phyloP scores from a whole-genome alignment of 2,113 vertebrate species.

The Pterophyllum scalare region DNA sequence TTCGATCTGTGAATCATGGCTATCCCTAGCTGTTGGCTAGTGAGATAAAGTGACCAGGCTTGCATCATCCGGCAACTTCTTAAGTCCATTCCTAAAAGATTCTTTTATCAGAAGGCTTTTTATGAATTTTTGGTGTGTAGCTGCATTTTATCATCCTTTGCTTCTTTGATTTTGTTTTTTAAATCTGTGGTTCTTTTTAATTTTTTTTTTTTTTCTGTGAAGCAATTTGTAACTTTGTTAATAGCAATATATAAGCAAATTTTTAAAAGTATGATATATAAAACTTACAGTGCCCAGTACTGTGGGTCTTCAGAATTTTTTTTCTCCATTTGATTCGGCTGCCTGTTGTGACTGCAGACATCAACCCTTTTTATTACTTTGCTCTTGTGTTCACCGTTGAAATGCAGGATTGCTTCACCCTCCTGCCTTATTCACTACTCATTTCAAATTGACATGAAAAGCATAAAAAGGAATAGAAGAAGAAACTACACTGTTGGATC shows the following conservation, averaged over 20 bases:
- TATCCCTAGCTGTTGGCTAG: neutral
- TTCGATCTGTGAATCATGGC: neutral
- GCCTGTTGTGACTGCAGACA: neutral
- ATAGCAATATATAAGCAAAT: neutral
- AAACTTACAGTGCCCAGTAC: neutral
- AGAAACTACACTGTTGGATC: neutral
- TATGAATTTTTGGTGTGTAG: neutral
- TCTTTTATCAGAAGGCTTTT: neutral
- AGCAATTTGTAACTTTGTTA: neutral
- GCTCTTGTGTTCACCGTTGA: neutral
- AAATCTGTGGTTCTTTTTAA: rapidly evolving
- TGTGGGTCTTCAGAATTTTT: too few species aligned
- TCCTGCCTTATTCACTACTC: slow-evolving; percentile 5
- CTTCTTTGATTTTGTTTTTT: neutral
- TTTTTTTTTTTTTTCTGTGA: neutral
- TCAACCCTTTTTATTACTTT: neutral
- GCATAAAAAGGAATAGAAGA: neutral
- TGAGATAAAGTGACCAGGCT: neutral
- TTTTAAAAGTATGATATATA: neutral
- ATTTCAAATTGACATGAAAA: slow-evolving; percentile 1
- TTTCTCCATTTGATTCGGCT: neutral
- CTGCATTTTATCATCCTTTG: neutral
- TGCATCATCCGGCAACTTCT: neutral
- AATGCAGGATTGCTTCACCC: slow-evolving; percentile 1
- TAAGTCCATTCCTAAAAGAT: neutral